A percentile compares a stretch with the other conserved stretches of the same genome.
Conservation (phyloP, 2,113 vertebrate genomes). For the Sclerurus mexicanus region DNA sequence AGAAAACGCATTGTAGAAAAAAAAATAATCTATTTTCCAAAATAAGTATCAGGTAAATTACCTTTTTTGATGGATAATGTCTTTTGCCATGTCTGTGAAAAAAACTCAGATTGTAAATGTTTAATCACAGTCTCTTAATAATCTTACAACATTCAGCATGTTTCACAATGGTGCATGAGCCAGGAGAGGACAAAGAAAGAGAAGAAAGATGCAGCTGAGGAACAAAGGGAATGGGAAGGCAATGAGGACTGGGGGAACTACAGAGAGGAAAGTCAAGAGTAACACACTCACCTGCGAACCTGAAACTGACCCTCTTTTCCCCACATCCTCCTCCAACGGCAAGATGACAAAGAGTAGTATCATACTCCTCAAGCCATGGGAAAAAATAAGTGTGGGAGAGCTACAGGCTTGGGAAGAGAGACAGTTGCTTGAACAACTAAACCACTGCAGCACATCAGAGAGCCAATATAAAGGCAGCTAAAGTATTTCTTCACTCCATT, state of each 20-base stretch:
- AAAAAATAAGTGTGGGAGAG: rapidly evolving
- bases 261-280: neutral
- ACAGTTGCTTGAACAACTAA: neutral
- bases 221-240: neutral
- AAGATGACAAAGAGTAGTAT: neutral
- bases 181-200: neutral
- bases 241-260: neutral
- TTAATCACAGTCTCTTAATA: neutral
- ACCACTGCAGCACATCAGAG: neutral
- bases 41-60: neutral
- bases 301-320: neutral
- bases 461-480: neutral
- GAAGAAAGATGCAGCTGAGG: neutral
- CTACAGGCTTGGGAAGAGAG: neutral
- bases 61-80: neutral
- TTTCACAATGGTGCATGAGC: neutral
- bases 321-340: neutral
- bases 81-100: neutral
- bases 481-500: too few relatives aligned
- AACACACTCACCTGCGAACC: neutral
- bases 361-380: neutral
- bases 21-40: neutral
- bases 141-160: neutral
- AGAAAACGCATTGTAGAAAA: neutral
- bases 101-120: neutral